Evolutionary conservation across 1,140 invertebrate species (phyloP), one percentile per base, ranked within the genome.

Genomic region (Lerema accius): DNA sequence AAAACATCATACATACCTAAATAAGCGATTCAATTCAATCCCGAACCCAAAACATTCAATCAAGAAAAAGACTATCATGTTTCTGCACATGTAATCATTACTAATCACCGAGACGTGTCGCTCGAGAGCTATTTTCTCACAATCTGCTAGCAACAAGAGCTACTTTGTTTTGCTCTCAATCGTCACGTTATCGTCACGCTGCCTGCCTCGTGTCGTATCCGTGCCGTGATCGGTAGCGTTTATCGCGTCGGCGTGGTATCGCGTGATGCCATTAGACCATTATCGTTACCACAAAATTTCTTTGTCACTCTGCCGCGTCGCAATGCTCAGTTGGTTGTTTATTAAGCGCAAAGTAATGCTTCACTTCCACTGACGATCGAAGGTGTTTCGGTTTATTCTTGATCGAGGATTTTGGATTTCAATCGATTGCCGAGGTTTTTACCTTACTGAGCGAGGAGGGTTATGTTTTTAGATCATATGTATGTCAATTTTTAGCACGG

Each of bases 201-300:
- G 28, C 3, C 28, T 32, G 28, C 28, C 28, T 4, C 28, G 9
- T 32, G 28, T 7, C 28, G 28, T 32, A 1, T 56, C 60, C 46
- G 58, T 79, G 50, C 69, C 73, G 73, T 76, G 73, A 73, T 67
- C 59, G 67, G 53, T 35, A 55, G 68, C 76, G 73, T 79, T 79
- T 79, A 79, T 65, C 73, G 76, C 71, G 65, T 76, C 53, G 63
- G 68, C 60, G 71, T 67, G 71, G 58, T 62, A 75, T 85, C 73
- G 82, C 79, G 80, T 81, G 82, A 80, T 69, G 73, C 75, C 73
- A 80, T 80, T 78, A 79, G 46, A 80, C 63, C 69, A 73, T 75
- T 73, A 80, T 80, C 50, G 71, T 74, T 75, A 63, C 67, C 71
- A 82, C 76, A 58, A 77, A 83, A 80, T 79, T 77, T 74, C 73